phyloP scores from a whole-genome alignment of 2,888 invertebrate genomes.

The Torymus tubicola region DNA sequence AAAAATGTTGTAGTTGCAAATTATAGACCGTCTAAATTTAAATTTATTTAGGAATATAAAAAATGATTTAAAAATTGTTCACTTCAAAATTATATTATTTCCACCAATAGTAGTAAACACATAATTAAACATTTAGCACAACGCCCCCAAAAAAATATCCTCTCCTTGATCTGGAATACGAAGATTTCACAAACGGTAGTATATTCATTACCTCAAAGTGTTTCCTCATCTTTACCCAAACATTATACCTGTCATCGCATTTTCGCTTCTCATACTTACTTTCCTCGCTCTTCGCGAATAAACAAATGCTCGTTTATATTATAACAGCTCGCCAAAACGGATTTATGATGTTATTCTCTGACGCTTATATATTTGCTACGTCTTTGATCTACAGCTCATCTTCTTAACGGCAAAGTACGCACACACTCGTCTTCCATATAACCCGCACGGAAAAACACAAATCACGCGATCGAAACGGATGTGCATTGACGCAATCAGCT shows the following conservation, averaged over 20 bases:
- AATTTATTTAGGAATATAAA: too few species aligned
- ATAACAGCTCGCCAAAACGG: conserved; percentile 69
- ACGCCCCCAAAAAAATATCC: too few species aligned
- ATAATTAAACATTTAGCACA: too few species aligned
- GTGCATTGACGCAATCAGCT: conserved; percentile 23
- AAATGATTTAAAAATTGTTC: too few species aligned
- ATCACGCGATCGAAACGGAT: neutral
- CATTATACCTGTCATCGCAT: neutral
- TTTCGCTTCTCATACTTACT: neutral
- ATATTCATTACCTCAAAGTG: too few species aligned
- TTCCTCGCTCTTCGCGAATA: conserved; percentile 5
- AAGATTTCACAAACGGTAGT: too few species aligned
- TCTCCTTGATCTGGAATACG: neutral
- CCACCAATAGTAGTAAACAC: too few species aligned
- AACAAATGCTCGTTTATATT: conserved; percentile 16
- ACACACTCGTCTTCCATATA: neutral
- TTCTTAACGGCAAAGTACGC: neutral
- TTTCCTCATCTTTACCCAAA: too few species aligned
- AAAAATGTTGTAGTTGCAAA: too few species aligned
- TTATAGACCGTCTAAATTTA: too few species aligned
- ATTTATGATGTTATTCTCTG: conserved; percentile 75
- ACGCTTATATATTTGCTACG: neutral
- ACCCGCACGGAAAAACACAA: conserved; percentile 22
- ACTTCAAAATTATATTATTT: too few species aligned
- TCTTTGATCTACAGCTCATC: conserved; percentile 24